Evolutionary conservation across 92 coral and sea anemone genomes (phyloP), one percentile per base, ranked within the genome.

Genomic region (Phymanthus crucifer): DNA sequence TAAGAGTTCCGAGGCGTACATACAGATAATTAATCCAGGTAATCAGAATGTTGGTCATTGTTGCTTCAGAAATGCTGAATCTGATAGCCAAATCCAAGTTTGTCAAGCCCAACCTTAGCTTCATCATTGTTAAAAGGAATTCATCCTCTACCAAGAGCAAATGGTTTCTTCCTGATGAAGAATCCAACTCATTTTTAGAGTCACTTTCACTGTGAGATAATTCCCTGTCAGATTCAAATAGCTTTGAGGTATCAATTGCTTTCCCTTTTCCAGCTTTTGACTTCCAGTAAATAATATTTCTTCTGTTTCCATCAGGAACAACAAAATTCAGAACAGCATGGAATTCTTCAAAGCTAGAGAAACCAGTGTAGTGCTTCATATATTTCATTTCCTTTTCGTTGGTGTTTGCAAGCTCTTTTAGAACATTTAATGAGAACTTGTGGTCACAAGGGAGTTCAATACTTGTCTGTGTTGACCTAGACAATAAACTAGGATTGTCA

Each of bases 1-100:
- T 87, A 56, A 87, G 72, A 69, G 79, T 78, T 45, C 84, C 87
- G 16, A 86, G 72, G 36, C 79, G 83, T 75, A 84, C 80, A 40
- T 67, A 83, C 48, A 88, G 31, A 68, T 78, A 87, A 68, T 79
- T 83, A 27, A 79, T 61, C 91, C 86, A 85, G 18, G 92, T 88
- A 31, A 76, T 66, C 31, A 84, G 21, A 36, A 84, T 67, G 37
- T 75, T 84, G 27, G 58, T 69, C 1, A 71, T 78, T 33, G 89
- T 84, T 31, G 65, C 79, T 70, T 81, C 84, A 43, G 83, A 52
- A n/a, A 89, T 70, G 71, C 52, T n/a, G 85, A 89, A 88, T 34
- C 83, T 67, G 18, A 71, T 66, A 43, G 84, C 33, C 32, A 87
- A 75, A 74, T 87, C 87, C 54, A 78, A 48, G 74, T 33, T 61